Evolutionary conservation across 64 coral and sea anemone genomes (phyloP), one percentile per base, ranked within the genome.

Genomic region (Dendrophyllia cribrosa): DNA sequence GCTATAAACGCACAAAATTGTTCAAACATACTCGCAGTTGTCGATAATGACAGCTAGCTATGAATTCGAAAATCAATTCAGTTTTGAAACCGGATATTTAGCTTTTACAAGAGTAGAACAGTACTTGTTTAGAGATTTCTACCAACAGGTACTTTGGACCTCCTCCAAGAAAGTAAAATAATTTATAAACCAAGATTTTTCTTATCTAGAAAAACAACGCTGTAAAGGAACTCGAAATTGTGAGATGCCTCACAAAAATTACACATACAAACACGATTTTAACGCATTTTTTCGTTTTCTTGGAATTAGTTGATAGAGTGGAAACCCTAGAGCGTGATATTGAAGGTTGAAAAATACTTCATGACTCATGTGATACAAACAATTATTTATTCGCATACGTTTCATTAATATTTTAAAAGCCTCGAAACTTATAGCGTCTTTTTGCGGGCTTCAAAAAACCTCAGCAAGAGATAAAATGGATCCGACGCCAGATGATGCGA

Each of bases 321-420:
- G 4, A 56, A 5, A 56, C 1, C 53, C 53, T 6, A 7, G 53
- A 56, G 12, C 53, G 12, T 56, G 53, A 21, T 50, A 53, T 4
- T 55, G 20, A 13, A 13, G 3, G 20, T 3, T 52, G 7, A 49
- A 53, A 22, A 19, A 16, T 50, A 77, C 17, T 15, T 17, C 11
- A 50, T 16, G 72, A 34, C 12, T 43, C 6, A 8, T 46, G 47
- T 53, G n/a, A 64, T 20, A 25, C 21, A 10, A n/a, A n/a, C 12
- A 21, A 47, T 68, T 50, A 51, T 22, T 68, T 67, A 84, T 84
- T 68, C 58, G 7, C 6, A 50, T 84, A 66, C 15, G 58, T 6
- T 66, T 66, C 44, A 84, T 84, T 66, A 84, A 84, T 84, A 51
- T 67, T 84, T 67, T 49, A 82, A 83, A 84, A 63, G 61, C 45